phyloP scores from a whole-genome alignment of 2,113 vertebrate genomes.

The Conger conger region DNA sequence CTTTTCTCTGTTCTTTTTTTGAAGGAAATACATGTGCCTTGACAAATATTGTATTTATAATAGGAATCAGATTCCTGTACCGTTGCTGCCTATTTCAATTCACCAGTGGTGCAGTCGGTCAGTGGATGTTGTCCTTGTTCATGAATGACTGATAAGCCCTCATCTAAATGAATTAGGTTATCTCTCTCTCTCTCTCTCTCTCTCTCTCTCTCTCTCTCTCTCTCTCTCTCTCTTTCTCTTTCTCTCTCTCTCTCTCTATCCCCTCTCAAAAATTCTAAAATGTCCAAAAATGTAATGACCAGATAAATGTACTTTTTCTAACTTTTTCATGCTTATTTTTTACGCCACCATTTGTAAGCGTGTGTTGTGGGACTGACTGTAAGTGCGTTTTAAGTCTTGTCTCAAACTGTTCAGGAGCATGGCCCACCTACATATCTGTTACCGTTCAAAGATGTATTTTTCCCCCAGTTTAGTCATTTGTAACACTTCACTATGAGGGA shows the following conservation, averaged over 20 bases:
- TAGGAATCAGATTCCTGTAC: neutral
- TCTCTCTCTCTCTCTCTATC: too few relatives aligned
- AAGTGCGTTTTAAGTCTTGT: constrained; percentile 49
- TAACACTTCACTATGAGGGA: neutral
- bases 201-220: too few relatives aligned
- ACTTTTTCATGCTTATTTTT: neutral
- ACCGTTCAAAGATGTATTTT: neutral
- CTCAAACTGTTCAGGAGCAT: constrained; percentile 64
- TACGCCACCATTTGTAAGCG: neutral
- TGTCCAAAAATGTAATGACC: neutral
- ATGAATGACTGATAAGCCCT: neutral
- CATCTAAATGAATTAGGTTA: neutral
- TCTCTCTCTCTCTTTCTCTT: neutral
- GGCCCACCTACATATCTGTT: constrained; percentile 53
- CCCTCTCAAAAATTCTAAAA: too few relatives aligned
- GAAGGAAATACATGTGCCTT: neutral
- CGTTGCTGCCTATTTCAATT: constrained; percentile 4
- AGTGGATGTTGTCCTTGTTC: neutral
- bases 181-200: neutral
- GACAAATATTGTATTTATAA: constrained; percentile 6
- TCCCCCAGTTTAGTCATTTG: constrained; percentile 1
- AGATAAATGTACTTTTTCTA: neutral
- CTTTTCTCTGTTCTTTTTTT: neutral
- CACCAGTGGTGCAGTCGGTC: neutral
- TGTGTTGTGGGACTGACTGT: neutral